Conservation (phyloP, 2,797 vertebrate species). For the Agapornis canus region DNA sequence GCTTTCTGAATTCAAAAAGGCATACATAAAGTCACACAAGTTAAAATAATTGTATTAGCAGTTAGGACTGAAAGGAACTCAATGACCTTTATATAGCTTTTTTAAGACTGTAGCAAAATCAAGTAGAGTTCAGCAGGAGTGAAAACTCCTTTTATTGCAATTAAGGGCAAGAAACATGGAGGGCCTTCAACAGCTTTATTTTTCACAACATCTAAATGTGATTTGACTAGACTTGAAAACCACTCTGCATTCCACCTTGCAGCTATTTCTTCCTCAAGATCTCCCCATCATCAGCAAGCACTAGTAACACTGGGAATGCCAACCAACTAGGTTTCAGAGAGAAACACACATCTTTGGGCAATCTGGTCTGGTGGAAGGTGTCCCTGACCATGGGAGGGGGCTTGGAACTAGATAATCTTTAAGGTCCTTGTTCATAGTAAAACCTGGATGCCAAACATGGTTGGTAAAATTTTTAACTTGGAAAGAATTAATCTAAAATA, state of each 20-base stretch:
- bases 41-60: background rate
- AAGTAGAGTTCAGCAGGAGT: background rate
- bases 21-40: background rate
- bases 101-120: background rate
- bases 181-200: background rate
- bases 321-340: background rate
- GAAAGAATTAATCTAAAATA: background rate
- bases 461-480: background rate
- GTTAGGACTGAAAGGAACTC: background rate
- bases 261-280: background rate
- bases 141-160: background rate
- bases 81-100: background rate
- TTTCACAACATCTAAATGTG: background rate
- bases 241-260: background rate
- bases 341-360: background rate
- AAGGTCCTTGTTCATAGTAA: background rate
- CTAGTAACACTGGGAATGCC: background rate
- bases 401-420: background rate
- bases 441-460: background rate
- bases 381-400: background rate
- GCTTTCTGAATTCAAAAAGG: background rate
- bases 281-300: background rate
- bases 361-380: background rate
- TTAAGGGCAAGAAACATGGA: background rate
- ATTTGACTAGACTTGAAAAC: background rate